Evolutionary conservation across 53 echinoderm and acorn worm genomes (phyloP).

Genomic region (Crossaster papposus): DNA sequence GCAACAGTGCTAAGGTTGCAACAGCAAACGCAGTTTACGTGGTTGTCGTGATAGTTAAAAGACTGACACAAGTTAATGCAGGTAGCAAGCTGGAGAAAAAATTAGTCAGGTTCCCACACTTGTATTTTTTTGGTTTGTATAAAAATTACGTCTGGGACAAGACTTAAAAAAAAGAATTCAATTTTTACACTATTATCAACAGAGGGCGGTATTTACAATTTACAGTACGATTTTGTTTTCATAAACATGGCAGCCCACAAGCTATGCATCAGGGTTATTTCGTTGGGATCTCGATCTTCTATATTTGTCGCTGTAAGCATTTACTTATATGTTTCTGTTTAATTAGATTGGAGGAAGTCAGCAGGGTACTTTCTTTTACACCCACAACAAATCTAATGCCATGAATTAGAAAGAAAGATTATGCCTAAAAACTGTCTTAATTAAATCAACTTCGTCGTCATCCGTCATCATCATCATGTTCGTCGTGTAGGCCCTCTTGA

Average conservation of each 20-base stretch:
- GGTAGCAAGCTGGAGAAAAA: not conserved
- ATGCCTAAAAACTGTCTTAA: no score
- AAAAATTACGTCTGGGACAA: not conserved
- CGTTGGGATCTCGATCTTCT: not conserved
- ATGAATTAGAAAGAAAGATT: no score
- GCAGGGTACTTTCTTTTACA: no score
- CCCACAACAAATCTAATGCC: no score
- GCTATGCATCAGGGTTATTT: not conserved
- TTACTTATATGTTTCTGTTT: no score
- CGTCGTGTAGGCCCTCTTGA: no score
- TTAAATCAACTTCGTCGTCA: no score
- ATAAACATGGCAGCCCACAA: slow-evolving; percentile 14
- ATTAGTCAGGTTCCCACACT: not conserved
- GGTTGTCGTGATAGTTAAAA: not conserved
- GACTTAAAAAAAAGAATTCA: no score
- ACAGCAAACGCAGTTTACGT: no score
- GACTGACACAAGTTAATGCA: not conserved
- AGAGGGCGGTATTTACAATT: slow-evolving; percentile 35
- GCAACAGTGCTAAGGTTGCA: no score
- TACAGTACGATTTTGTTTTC: not conserved
- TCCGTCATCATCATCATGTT: no score
- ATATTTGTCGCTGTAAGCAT: slow-evolving; percentile 8
- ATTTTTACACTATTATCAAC: not conserved
- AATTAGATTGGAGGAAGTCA: no score
- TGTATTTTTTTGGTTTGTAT: not conserved